phyloP scores from a whole-genome alignment of 2,797 vertebrate genomes.

The Danio choprae region DNA sequence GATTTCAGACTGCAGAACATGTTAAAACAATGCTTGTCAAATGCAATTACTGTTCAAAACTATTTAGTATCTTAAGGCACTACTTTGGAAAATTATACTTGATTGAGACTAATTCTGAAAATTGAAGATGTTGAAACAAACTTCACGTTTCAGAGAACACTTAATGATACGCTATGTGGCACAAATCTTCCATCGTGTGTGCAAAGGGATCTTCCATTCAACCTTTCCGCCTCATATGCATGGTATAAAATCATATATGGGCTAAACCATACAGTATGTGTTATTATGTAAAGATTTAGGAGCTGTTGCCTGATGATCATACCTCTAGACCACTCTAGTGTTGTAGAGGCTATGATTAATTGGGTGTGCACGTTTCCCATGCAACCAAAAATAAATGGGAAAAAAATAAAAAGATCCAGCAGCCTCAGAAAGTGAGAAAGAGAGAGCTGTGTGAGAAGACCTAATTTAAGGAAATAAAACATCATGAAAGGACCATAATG shows the following conservation, averaged over 20 bases:
- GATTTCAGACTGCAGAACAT: constrained; percentile 65
- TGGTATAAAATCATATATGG: constrained; percentile 52
- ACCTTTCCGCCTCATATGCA: constrained; percentile 17
- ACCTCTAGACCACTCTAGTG: constrained; percentile 69
- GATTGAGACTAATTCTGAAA: constrained; percentile 77
- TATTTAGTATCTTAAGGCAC: constrained; percentile 67
- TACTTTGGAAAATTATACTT: constrained; percentile 82
- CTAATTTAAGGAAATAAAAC: constrained; percentile 73
- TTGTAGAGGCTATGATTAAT: constrained; percentile 81
- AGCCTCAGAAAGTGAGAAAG: constrained; percentile 66
- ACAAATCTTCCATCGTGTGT: constrained; percentile 68
- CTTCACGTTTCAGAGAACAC: constrained; percentile 67
- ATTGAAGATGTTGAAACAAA: constrained; percentile 68
- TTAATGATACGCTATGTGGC: constrained; percentile 75
- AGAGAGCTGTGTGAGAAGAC: constrained; percentile 67
- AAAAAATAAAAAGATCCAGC: constrained; percentile 69
- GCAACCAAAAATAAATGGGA: constrained; percentile 72
- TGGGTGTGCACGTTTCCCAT: constrained; percentile 82
- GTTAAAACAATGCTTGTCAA: constrained; percentile 73
- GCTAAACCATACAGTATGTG: constrained; percentile 11
- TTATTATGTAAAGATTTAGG: constrained; percentile 54
- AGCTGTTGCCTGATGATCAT: constrained; percentile 67
- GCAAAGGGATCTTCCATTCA: constrained; percentile 61
- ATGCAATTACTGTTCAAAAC: constrained; percentile 71
- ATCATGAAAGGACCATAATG: constrained; percentile 71